Conservation (phyloP, 2,888 invertebrate genomes). For the Nymphalis polychloros region DNA sequence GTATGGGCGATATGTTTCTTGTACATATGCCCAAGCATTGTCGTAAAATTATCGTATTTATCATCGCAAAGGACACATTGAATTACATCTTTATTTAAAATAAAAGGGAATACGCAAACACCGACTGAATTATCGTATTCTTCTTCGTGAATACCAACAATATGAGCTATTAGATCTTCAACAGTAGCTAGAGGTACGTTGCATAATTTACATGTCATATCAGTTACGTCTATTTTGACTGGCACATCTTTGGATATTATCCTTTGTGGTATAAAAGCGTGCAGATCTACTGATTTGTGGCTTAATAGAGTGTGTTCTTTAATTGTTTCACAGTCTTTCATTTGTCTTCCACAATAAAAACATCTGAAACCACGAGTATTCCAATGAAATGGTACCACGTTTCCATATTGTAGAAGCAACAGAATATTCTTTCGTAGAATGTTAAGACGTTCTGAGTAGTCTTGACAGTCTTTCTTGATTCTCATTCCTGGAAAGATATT, state of each 20-base stretch:
- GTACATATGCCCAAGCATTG: conserved; percentile 64
- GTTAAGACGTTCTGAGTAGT: conserved; percentile 55
- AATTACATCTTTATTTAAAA: conserved; percentile 52
- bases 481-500: conserved; percentile 64
- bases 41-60: conserved; percentile 58
- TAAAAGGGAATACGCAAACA: conserved; percentile 61
- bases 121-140: conserved; percentile 51
- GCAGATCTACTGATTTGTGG: conserved; percentile 51
- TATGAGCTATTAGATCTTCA: conserved; percentile 57
- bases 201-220: conserved; percentile 58
- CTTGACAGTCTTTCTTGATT: conserved; percentile 43
- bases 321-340: conserved; percentile 55
- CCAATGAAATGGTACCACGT: conserved; percentile 64
- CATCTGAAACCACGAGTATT: conserved; percentile 63
- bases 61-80: conserved; percentile 56
- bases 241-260: conserved; percentile 66
- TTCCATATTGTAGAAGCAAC: conserved; percentile 58
- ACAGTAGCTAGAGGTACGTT: conserved; percentile 44
- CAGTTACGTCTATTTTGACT: conserved; percentile 60
- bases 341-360: conserved; percentile 62
- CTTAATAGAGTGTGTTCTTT: conserved; percentile 53
- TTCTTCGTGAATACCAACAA: conserved; percentile 50
- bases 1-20: conserved; percentile 58
- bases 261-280: conserved; percentile 52
- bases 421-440: conserved; percentile 57